Evolutionary conservation across 2,888 invertebrate species (phyloP).

Genomic region (Metacarcinus magister): DNA sequence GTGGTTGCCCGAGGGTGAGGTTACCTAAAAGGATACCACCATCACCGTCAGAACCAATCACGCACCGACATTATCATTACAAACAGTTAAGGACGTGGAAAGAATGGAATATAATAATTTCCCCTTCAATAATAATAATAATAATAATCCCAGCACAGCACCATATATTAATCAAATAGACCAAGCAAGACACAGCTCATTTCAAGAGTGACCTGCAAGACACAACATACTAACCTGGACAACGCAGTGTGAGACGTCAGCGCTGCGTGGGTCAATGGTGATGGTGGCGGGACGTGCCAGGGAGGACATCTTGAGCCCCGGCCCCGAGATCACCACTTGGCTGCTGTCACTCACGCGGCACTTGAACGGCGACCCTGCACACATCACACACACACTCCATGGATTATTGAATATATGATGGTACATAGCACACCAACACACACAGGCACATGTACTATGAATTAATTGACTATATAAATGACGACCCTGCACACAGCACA

Average conservation of each 20-base stretch:
- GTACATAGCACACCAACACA: neutral
- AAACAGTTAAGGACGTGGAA: neutral
- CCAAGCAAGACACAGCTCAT: no score
- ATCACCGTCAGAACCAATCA: neutral
- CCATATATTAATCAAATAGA: no score
- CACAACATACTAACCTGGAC: slow-evolving; percentile 83
- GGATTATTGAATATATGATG: neutral
- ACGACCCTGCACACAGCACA: no score
- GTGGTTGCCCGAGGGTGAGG: slow-evolving; percentile 93
- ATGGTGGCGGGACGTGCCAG: slow-evolving; percentile 89
- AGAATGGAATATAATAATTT: no score
- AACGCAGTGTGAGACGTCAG: slow-evolving; percentile 84
- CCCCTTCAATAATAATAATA: no score
- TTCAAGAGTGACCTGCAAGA: neutral
- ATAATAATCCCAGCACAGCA: no score
- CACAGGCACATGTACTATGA: no score
- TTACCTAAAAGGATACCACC: slow-evolving; percentile 85
- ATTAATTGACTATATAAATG: no score
- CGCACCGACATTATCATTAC: neutral
- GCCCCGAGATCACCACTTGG: slow-evolving; percentile 88
- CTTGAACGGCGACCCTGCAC: slow-evolving; percentile 95
- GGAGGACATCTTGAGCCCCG: slow-evolving; percentile 89
- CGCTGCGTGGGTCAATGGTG: slow-evolving; percentile 87
- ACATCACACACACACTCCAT: slow-evolving; percentile 11
- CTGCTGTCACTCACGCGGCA: slow-evolving; percentile 91